Base-by-base conservation (phyloP, 2,888 invertebrate species). In the Ecdyonurus torrentis region DNA sequence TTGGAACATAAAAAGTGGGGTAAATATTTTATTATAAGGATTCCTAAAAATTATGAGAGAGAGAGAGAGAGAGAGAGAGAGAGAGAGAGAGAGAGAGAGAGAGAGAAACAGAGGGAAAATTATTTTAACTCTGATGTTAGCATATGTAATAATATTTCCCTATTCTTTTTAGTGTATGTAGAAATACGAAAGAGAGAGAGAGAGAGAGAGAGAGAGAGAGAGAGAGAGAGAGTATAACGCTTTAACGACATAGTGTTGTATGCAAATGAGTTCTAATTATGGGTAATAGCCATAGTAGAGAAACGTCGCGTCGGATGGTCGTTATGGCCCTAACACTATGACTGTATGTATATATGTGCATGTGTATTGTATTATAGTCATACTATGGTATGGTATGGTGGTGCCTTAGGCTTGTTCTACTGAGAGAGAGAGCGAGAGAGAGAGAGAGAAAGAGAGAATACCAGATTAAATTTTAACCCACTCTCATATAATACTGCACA, bases 241-340 rank as follows among this genome's bases (percentile, higher is more conserved):
- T 37, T n/a, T 37, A 37, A 37, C 37, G 37, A 15, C 15, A 5
- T 5, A 37, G n/a, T 55, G 19, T 55, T 55, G 55, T 55, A 55
- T 55, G 55, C 55, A 55, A 55, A 55, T 55, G 55, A 55, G 55
- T 22, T 55, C 55, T 55, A 55, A 55, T 55, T 55, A 55, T n/a
- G 55, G 55, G 55, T 55, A 55, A 55, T 55, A 55, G 55, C 15
- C 22, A 22, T 22, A 22, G 22, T n/a, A 18, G 55, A 55, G 55
- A 37, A 15, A 15, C 37, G 37, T 37, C 7, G 37, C 15, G 37
- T 5, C 37, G 37, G 37, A 37, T 37, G 37, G 37, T 55, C 22
- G 55, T 55, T 55, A 55, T 55, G 55, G 20, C 55, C 7, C 37
- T 20, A 55, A 55, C 55, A 55, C 55, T 5, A 20, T n/a, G 5